Base-by-base conservation (phyloP, 2,113 vertebrate genomes). In the Falcunculus frontatus region DNA sequence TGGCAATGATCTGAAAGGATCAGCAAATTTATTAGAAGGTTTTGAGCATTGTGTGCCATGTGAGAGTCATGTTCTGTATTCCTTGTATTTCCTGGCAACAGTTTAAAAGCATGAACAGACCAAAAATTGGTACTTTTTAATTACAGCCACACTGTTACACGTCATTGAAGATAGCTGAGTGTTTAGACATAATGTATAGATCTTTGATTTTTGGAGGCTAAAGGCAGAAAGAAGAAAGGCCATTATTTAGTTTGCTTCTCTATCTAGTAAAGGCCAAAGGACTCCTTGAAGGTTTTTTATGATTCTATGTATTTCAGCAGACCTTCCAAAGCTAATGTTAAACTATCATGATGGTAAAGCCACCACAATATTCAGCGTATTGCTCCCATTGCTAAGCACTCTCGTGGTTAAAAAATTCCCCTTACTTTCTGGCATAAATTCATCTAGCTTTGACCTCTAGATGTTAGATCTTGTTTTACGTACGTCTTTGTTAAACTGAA, bases 401-500 rank as follows among this genome's bases (percentile, higher is more conserved):
- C 60, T 95, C 13, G 32, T 3, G 1, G 76, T 75, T 81, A 26
- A 70, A 93, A 84, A 80, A 59, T 23, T 78, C 60, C 84, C 49
- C n/a, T 39, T 90, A 53, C 88, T 93, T 91, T 95, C 87, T 96
- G 77, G 72, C 21, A 5, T 32, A 27, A 81, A 92, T 95, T 93
- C 39, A 7, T 87, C 86, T 47, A 47, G 56, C 52, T 95, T 81
- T 30, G 13, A 47, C 80, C 64, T 89, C 52, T 64, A 10, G 73
- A 44, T 32, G 0, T 92, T 81, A 77, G 89, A 87, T 87, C 91
- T 89, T 90, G 91, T 69, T 96, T 95, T 96, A 67, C 0, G 5
- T 78, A 32, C 0, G 6, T 81, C 94, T 95, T 96, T 97, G 94
- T 97, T 96, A 78, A 86, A 27, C 76, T 96, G 93, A 96, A 97